Conservation (phyloP, 2,797 vertebrate genomes). For the Heterohyrax brucei region DNA sequence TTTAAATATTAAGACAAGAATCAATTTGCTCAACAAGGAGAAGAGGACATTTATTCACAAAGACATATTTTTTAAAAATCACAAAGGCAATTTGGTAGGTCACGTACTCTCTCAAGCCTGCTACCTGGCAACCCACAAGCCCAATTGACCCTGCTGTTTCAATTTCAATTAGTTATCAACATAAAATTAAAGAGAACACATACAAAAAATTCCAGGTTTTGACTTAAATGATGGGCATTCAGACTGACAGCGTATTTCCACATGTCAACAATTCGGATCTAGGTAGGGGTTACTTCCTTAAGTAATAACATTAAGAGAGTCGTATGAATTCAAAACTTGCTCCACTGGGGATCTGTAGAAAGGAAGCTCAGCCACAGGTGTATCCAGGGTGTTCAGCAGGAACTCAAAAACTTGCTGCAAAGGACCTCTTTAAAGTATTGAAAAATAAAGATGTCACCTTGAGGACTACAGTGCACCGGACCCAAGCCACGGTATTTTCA, state of each 20-base stretch:
- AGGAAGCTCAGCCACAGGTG: too few relatives aligned
- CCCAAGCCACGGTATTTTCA: too few relatives aligned
- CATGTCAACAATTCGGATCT: neutral
- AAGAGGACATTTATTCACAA: conserved; percentile 12
- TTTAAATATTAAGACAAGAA: conserved; percentile 55
- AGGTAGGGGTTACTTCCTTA: neutral
- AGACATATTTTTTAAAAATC: neutral
- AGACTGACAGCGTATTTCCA: neutral
- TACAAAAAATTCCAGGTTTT: neutral
- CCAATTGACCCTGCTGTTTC: neutral
- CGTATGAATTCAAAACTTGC: neutral
- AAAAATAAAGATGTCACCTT: too few relatives aligned
- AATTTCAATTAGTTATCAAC: conserved; percentile 1
- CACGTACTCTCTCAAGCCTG: neutral
- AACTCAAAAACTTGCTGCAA: too few relatives aligned
- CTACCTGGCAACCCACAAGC: neutral
- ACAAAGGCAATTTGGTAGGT: conserved; percentile 20
- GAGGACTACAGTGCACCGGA: too few relatives aligned
- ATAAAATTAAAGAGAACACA: neutral
- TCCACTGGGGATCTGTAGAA: too few relatives aligned
- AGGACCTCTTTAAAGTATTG: too few relatives aligned
- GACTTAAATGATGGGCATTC: neutral
- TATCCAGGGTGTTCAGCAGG: too few relatives aligned
- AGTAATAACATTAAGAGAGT: neutral
- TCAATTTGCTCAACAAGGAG: neutral